Base-by-base conservation (phyloP, 2,113 vertebrate species). In the Podarcis raffonei region DNA sequence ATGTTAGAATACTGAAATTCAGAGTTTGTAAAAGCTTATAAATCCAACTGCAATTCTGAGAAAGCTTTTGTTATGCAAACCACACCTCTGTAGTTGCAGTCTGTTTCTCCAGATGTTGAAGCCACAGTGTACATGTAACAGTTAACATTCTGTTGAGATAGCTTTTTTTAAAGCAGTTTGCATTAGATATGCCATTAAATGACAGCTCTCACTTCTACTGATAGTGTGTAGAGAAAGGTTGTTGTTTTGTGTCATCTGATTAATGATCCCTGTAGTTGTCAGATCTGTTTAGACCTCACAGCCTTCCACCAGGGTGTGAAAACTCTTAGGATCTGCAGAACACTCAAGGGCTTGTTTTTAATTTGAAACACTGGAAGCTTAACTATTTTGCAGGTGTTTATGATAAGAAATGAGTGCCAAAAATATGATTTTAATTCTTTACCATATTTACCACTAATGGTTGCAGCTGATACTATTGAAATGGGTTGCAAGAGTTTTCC, bases 1-100 rank as follows among this genome's bases (percentile, higher is more conserved):
- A 30, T 69, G 62, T 76, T 15, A 74, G 89, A 92, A 89, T 90
- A 83, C 82, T 89, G 89, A 89, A 90, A 93, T 86, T 86, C 68
- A 27, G 42, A 22, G 23, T 53, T 87, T 80, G 91, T 87, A 90
- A 88, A 89, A 62, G 68, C 76, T 37, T 85, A 53, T 57, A 92
- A 88, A 57, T 32, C 79, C 65, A 30, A 74, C 77, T 86, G 23
- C 48, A 88, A 87, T 16, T 48, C 75, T 32, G 5, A 4, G 2
- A 59, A 90, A 85, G 9, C 32, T 42, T 92, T 91, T 90, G 32
- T 92, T 79, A 82, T 77, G 25, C 27, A 89, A 90, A 94, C 87
- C 69, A 79, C 6, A 27, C 23, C 15, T 78, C 23, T n/a, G 22
- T 25, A 32, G 0, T 0, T 86, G 80, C 22, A 86, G 3, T 87